Conservation (phyloP, 2,888 invertebrate genomes). For the Cabera pusaria region DNA sequence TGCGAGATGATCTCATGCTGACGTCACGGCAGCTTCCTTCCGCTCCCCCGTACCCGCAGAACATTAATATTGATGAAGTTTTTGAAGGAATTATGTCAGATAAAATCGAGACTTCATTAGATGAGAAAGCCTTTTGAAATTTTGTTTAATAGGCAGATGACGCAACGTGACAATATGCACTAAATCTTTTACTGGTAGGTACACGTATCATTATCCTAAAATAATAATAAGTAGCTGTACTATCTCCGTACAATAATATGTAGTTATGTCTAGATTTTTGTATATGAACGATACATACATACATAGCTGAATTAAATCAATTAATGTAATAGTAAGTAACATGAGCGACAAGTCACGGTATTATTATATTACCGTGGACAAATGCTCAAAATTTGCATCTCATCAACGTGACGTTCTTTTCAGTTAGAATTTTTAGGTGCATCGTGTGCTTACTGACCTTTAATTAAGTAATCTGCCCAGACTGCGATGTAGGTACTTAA, state of each 20-base stretch:
- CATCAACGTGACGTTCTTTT: conserved; percentile 3
- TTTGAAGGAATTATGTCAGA: conserved; percentile 6
- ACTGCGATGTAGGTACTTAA: conserved; percentile 19
- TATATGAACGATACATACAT: too few relatives aligned
- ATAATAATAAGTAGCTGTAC: too few relatives aligned
- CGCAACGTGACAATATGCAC: too few relatives aligned
- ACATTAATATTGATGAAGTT: conserved; percentile 15
- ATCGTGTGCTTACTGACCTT: conserved; percentile 17
- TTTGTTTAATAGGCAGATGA: too few relatives aligned
- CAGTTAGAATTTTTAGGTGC: conserved; percentile 7
- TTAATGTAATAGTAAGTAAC: too few relatives aligned
- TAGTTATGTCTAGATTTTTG: too few relatives aligned
- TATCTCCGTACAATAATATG: too few relatives aligned
- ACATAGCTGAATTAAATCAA: too few relatives aligned
- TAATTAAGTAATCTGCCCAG: conserved; percentile 24
- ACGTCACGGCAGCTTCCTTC: conserved; percentile 64
- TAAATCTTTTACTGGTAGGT: too few relatives aligned
- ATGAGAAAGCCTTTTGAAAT: conserved; percentile 9
- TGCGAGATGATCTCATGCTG: conserved; percentile 55
- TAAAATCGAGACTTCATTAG: background rate
- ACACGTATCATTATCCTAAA: too few relatives aligned
- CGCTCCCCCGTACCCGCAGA: conserved; percentile 38
- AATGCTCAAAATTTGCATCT: conserved; percentile 2
- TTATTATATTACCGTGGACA: too few relatives aligned
- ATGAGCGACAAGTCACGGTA: too few relatives aligned